Conservation (phyloP, 2,797 vertebrate genomes). For the Pteropus rufus region DNA sequence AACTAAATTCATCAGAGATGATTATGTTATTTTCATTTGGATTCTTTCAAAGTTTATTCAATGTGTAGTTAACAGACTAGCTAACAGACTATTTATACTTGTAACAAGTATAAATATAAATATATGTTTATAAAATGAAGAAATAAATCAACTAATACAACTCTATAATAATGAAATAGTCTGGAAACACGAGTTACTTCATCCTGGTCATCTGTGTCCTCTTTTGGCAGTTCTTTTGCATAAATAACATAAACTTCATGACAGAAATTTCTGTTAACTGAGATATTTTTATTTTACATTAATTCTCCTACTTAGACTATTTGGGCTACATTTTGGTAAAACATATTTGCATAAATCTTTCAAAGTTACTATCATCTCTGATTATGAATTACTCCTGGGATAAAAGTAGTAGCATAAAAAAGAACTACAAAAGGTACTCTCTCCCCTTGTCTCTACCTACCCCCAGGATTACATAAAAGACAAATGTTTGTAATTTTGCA, state of each 20-base stretch:
- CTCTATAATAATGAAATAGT: neutral
- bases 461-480: slow-evolving; percentile 4
- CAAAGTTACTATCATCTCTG: neutral
- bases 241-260: neutral
- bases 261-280: neutral
- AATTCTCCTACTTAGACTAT: neutral
- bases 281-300: neutral
- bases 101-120: neutral
- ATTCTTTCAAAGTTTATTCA: neutral
- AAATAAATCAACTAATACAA: neutral
- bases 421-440: neutral
- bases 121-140: neutral
- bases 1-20: neutral
- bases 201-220: neutral
- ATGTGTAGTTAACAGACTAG: neutral
- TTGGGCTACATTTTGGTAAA: neutral
- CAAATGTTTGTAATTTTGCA: neutral
- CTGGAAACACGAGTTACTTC: neutral
- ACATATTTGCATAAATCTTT: neutral
- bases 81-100: neutral
- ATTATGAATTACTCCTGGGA: neutral
- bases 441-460: neutral
- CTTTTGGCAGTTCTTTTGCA: neutral
- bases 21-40: neutral
- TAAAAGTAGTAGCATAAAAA: neutral